Conservation (phyloP, 2,113 vertebrate genomes). For the Platysteira castanea region DNA sequence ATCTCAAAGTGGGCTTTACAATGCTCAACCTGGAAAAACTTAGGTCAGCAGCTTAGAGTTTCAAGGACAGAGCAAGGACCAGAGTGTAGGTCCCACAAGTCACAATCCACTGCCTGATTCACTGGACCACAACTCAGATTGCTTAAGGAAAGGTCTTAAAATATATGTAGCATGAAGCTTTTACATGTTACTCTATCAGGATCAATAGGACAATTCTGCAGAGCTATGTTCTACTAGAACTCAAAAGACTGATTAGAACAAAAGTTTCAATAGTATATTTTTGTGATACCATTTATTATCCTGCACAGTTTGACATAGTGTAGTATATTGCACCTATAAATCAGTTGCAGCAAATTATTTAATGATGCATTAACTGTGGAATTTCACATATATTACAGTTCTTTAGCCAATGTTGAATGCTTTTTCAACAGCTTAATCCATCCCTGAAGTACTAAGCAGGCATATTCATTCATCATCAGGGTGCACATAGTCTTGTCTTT, state of each 20-base stretch:
- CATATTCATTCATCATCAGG: constrained; percentile 59
- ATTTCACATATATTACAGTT: constrained; percentile 65
- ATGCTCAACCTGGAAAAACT: not conserved
- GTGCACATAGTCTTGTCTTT: constrained; percentile 14
- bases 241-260: constrained; percentile 58
- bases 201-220: constrained; percentile 10
- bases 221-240: constrained; percentile 42
- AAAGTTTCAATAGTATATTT: constrained; percentile 58
- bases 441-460: constrained; percentile 55
- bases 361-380: constrained; percentile 72
- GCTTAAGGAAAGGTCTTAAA: constrained; percentile 21
- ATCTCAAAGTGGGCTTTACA: not conserved
- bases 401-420: constrained; percentile 54
- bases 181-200: not conserved
- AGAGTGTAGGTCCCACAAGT: not conserved
- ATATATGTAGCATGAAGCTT: constrained; percentile 2
- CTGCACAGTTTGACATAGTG: constrained; percentile 46
- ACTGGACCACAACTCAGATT: not conserved
- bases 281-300: constrained; percentile 65
- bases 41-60: not conserved
- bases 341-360: constrained; percentile 70
- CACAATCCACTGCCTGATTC: not conserved
- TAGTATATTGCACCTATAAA: constrained; percentile 68
- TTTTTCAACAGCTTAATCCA: constrained; percentile 70
- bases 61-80: constrained; percentile 24